phyloP scores from a whole-genome alignment of 2,113 vertebrate genomes.

The Merops nubicus region DNA sequence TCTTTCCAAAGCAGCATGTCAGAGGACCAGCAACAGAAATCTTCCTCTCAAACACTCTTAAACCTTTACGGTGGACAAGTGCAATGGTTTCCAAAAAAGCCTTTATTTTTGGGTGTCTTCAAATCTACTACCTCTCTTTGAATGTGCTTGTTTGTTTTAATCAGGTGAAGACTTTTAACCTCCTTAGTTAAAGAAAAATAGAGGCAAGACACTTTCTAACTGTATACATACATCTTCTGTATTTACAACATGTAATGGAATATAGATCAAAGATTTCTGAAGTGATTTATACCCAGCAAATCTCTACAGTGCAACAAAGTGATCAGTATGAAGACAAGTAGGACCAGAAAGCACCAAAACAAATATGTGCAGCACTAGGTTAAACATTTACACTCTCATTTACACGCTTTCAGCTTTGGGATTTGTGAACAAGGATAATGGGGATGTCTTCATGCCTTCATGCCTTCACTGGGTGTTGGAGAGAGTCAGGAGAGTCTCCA shows the following conservation, averaged over 20 bases:
- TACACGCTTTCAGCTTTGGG: neutral
- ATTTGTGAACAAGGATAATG: neutral
- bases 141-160: neutral
- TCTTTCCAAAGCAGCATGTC: neutral
- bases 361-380: neutral
- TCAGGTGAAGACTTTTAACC: neutral
- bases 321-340: neutral
- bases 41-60: neutral
- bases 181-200: neutral
- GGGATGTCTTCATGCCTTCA: neutral
- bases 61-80: neutral
- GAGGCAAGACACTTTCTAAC: neutral
- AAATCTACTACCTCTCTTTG: neutral
- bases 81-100: fast-evolving
- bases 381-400: neutral
- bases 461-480: neutral
- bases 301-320: neutral
- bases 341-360: neutral
- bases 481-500: fast-evolving
- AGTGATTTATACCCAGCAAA: neutral
- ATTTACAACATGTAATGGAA: fast-evolving
- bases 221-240: neutral
- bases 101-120: neutral
- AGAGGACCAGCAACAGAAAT: neutral
- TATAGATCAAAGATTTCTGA: neutral